Evolutionary conservation across 2,888 invertebrate genomes (phyloP).

Genomic region (Anthophora plumipes): DNA sequence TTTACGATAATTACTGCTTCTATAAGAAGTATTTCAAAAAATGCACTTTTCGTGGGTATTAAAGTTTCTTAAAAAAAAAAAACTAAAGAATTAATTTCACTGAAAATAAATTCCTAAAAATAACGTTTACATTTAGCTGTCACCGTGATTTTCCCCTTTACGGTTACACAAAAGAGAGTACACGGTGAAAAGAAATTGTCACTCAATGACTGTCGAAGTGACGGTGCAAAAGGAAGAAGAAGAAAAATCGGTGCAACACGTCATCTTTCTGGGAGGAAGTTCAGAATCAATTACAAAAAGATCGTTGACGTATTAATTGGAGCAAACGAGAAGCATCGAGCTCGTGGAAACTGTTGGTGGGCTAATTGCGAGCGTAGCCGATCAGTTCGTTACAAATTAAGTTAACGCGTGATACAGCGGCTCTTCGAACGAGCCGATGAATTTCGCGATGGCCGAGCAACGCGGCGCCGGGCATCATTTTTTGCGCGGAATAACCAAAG

Average conservation of each 20-base stretch:
- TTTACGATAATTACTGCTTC: no score
- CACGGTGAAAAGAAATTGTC: no score
- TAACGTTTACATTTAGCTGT: no score
- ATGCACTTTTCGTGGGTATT: no score
- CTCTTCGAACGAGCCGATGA: slow-evolving; percentile 13
- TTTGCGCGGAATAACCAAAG: slow-evolving; percentile 34
- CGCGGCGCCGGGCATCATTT: slow-evolving; percentile 17
- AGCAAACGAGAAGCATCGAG: neutral
- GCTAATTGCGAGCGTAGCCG: slow-evolving; percentile 27
- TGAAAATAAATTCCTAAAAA: no score
- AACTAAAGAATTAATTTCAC: no score
- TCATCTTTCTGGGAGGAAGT: neutral
- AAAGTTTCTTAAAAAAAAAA: no score
- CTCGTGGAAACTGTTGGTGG: slow-evolving; percentile 15
- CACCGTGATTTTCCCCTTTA: no score
- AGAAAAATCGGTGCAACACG: neutral
- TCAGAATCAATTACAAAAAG: neutral
- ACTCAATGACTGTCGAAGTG: neutral
- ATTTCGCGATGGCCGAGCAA: slow-evolving; percentile 32
- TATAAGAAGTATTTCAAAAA: no score
- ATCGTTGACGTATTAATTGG: slow-evolving; percentile 36
- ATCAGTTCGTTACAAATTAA: slow-evolving; percentile 42
- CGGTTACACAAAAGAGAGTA: no score
- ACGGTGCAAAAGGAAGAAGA: neutral
- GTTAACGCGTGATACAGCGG: slow-evolving; percentile 32